phyloP scores from a whole-genome alignment of 2,113 vertebrate species.

The Ancistrus triradiatus region DNA sequence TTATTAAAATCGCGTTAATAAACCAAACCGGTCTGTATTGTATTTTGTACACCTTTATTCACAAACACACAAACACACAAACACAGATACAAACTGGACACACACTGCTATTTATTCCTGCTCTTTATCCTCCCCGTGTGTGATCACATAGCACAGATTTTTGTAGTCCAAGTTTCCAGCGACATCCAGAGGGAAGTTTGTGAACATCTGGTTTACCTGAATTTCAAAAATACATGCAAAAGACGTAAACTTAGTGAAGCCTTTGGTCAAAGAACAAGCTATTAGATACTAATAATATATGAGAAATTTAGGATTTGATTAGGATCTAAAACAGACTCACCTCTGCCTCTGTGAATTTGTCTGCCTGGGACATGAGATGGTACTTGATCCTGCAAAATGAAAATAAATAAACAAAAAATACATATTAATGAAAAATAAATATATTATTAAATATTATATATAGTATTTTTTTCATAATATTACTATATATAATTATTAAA shows the following conservation, averaged over 20 bases:
- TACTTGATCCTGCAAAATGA: constrained; percentile 76
- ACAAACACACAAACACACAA: constrained; percentile 7
- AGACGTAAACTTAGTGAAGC: too few species aligned
- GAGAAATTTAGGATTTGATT: too few species aligned
- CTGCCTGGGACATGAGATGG: constrained; percentile 86
- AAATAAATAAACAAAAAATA: neutral
- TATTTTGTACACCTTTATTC: constrained; percentile 43
- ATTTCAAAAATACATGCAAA: neutral
- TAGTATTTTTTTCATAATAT: too few species aligned
- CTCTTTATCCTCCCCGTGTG: constrained; percentile 86
- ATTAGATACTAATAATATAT: too few species aligned
- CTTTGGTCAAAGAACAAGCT: too few species aligned
- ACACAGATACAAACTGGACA: constrained; percentile 7
- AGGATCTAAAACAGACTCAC: too few species aligned
- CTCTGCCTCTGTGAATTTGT: constrained; percentile 86
- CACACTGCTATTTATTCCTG: constrained; percentile 51
- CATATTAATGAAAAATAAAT: neutral
- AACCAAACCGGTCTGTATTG: too few species aligned
- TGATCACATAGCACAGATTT: constrained; percentile 87
- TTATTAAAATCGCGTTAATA: too few species aligned
- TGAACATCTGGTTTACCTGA: constrained; percentile 84
- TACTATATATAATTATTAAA: too few species aligned
- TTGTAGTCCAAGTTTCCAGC: constrained; percentile 86
- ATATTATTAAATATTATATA: neutral
- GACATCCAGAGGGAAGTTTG: constrained; percentile 83